These are phyloP conservation scores for Saturnia pavonia DNA, from an alignment of 2,888 invertebrate genomes.

Conservation along the genomic window DNA sequence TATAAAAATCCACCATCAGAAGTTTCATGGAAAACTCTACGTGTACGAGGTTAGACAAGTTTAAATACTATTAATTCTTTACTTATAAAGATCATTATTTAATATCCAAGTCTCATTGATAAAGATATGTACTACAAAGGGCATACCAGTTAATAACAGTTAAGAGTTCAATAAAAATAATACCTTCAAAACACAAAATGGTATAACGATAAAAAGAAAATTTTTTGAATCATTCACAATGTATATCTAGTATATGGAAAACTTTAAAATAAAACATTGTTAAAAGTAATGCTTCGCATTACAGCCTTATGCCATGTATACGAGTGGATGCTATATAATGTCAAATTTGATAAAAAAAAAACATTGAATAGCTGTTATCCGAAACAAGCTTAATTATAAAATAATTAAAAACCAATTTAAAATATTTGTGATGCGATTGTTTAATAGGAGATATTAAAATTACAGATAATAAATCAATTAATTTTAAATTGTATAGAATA, in stretches of 20 bases:
- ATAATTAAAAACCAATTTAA: conserved; percentile 52
- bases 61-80: not conserved
- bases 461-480: not conserved
- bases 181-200: not conserved
- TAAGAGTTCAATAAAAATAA: not conserved
- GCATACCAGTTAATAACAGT: not conserved
- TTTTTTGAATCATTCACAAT: conserved; percentile 29
- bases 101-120: not conserved
- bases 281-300: conserved; percentile 73
- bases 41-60: too few species aligned
- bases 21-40: too few species aligned
- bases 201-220: not conserved
- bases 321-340: conserved; percentile 76
- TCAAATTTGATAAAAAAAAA: conserved; percentile 49
- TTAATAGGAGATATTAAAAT: conserved; percentile 16
- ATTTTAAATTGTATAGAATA: not conserved
- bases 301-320: conserved; percentile 87
- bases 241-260: conserved; percentile 36
- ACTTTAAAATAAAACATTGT: conserved; percentile 53
- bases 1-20: too few species aligned
- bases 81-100: not conserved
- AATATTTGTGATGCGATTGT: conserved; percentile 43
- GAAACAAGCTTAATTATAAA: conserved; percentile 77
- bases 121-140: not conserved
- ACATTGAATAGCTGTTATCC: conserved; percentile 62